Percentiles rank a stretch among this genome's conserved stretches.
Evolutionary conservation across 2,797 vertebrate genomes (phyloP).

Genomic region (Micromesistius poutassou): DNA sequence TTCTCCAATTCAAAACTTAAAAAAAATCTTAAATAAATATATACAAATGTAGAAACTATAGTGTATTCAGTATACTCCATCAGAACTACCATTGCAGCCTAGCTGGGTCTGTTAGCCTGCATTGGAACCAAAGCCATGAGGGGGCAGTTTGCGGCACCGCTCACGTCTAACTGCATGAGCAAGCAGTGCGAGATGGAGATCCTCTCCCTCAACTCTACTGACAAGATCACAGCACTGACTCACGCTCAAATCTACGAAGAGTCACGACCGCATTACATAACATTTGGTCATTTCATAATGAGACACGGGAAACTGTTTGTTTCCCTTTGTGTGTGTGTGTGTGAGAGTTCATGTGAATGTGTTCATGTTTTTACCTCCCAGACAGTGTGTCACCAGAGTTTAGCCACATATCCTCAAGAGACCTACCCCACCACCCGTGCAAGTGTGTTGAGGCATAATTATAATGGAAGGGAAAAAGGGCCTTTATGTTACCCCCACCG

Average conservation of each 20-base stretch:
- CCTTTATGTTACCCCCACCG: not conserved
- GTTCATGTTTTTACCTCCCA: not conserved
- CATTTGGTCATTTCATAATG: constrained; percentile 22
- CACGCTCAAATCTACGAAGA: not conserved
- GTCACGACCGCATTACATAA: constrained; percentile 36
- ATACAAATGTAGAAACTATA: not conserved
- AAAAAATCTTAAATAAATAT: no score
- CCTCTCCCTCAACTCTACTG: not conserved
- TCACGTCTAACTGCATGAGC: no score
- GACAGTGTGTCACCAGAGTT: not conserved
- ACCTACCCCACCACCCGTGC: no score
- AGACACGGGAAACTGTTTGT: constrained; percentile 30
- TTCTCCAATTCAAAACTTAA: not conserved
- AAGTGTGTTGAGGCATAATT: not conserved
- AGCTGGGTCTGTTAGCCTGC: not conserved
- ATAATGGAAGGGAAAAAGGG: not conserved
- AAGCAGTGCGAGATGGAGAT: not conserved
- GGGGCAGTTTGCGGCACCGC: not conserved
- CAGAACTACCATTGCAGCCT: not conserved
- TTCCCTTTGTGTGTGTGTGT: not conserved
- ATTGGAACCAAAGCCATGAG: not conserved
- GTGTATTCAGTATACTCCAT: not conserved
- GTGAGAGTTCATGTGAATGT: not conserved
- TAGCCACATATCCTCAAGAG: not conserved
- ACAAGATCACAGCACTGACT: not conserved